Evolutionary conservation across 2,888 invertebrate genomes (phyloP), one percentile per base, ranked within the genome.

Genomic region (Leucania comma): DNA sequence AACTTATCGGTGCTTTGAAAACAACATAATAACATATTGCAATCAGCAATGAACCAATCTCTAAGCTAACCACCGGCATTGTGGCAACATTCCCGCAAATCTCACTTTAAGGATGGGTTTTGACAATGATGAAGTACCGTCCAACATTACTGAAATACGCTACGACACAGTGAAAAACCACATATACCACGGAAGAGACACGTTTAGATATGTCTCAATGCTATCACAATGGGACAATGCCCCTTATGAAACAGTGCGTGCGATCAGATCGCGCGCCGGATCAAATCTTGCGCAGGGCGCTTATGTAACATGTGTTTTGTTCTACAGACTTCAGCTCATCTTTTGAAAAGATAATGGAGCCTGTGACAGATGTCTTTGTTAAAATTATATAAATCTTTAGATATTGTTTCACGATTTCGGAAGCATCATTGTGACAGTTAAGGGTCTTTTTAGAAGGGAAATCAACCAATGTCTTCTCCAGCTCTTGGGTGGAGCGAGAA

Each of bases 241-340:
- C n/a, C 57, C 60, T 81, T 80, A 71, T 70, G 83, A 75, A 75
- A 80, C 76, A 68, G 78, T 65, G 74, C 72, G 66, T 71, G 69
- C 56, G 71, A 69, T 75, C 65, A 56, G 69, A 79, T 72, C 72
- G 79, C 59, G 62, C 10, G 24, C 42, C 58, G 50, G 54, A 71
- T 81, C 70, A 69, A 80, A 63, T 79, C 67, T 75, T 75, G 80
- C 72, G 76, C 76, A 83, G 82, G 83, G 80, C 82, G 17, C 53
- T 82, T 79, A 69, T 62, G 57, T 69, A 82, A 80, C 17, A 10
- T 10, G 17, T 14, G 62, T 65, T 70, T 75, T 69, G 29, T 69
- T 56, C 20, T 22, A 56, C 46, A 29, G 35, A 17, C 57, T 53
- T 10, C 12, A 35, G 3, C 35, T 46, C 50, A 46, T 74, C 56